phyloP scores from a whole-genome alignment of 2,888 invertebrate species.

The Frankliniella fusca region DNA sequence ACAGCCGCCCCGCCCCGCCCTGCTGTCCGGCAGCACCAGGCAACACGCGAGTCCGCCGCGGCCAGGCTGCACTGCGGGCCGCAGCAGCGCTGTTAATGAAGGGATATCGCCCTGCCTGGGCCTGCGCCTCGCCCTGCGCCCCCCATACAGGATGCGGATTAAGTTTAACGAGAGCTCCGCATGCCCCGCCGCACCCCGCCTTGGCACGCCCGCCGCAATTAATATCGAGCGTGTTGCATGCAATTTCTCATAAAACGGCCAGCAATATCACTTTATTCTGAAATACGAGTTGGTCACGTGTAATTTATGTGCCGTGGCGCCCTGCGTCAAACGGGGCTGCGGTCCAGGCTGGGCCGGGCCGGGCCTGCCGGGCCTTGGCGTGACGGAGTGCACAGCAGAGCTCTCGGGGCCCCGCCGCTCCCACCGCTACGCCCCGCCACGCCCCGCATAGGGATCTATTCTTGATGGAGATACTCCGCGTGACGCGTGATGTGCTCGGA shows the following conservation, averaged over 20 bases:
- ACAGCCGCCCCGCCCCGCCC: not conserved
- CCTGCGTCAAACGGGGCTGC: not conserved
- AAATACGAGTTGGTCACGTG: slow-evolving; percentile 1
- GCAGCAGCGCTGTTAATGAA: slow-evolving; percentile 2
- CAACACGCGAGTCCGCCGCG: not conserved
- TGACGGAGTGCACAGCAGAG: too few relatives aligned
- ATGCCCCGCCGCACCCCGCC: not conserved
- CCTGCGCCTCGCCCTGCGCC: not conserved
- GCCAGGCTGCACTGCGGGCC: not conserved
- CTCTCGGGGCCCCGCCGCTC: too few relatives aligned
- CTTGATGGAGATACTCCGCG: too few relatives aligned
- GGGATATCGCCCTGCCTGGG: slow-evolving; percentile 12
- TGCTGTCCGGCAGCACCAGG: not conserved
- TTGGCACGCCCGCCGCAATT: slow-evolving; percentile 18
- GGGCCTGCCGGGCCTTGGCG: not conserved
- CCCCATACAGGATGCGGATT: slow-evolving; percentile 8
- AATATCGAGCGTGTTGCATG: slow-evolving; percentile 19
- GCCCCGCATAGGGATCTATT: too few relatives aligned
- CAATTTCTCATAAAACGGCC: slow-evolving; percentile 20
- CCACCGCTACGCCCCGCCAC: too few relatives aligned
- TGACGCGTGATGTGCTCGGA: too few relatives aligned
- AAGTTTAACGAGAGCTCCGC: slow-evolving; percentile 9
- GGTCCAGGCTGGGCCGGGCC: not conserved
- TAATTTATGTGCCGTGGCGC: slow-evolving; percentile 11
- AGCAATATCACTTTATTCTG: slow-evolving; percentile 11